Evolutionary conservation across 2,113 vertebrate genomes (phyloP).

Genomic region (Periophthalmodon schlosseri): DNA sequence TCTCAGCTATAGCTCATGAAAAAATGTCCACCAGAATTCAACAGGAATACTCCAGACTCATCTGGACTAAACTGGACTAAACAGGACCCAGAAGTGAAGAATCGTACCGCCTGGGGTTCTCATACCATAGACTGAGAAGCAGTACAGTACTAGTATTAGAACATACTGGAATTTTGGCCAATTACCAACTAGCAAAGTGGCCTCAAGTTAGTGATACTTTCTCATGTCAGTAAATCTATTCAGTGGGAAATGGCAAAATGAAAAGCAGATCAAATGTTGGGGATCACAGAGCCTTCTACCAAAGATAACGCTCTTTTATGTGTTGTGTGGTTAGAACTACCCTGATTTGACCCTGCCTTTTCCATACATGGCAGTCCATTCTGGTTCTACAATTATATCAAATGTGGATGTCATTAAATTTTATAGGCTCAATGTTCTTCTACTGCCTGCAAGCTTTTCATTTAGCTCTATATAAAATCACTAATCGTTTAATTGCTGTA

Average conservation of each 20-base stretch:
- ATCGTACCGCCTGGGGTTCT: too few species aligned
- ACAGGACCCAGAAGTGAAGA: too few species aligned
- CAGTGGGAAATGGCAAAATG: neutral
- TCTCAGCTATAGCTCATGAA: too few species aligned
- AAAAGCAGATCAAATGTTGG: neutral
- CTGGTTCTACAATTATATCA: neutral
- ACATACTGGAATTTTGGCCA: neutral
- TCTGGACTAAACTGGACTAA: too few species aligned
- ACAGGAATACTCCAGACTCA: too few species aligned
- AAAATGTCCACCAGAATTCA: too few species aligned
- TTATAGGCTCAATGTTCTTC: neutral
- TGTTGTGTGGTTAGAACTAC: neutral
- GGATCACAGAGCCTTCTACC: neutral
- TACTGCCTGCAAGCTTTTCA: neutral
- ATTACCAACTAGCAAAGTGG: too few species aligned
- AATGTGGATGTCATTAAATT: constrained; percentile 5
- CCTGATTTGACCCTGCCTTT: neutral
- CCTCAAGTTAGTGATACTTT: neutral
- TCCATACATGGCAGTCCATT: neutral
- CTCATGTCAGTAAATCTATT: neutral
- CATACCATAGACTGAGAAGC: neutral
- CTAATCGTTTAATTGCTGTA: constrained; percentile 43
- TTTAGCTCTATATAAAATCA: constrained; percentile 9
- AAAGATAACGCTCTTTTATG: neutral
- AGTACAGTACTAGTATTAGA: too few species aligned